Conservation (phyloP, 2,888 invertebrate genomes). For the Nezara viridula region DNA sequence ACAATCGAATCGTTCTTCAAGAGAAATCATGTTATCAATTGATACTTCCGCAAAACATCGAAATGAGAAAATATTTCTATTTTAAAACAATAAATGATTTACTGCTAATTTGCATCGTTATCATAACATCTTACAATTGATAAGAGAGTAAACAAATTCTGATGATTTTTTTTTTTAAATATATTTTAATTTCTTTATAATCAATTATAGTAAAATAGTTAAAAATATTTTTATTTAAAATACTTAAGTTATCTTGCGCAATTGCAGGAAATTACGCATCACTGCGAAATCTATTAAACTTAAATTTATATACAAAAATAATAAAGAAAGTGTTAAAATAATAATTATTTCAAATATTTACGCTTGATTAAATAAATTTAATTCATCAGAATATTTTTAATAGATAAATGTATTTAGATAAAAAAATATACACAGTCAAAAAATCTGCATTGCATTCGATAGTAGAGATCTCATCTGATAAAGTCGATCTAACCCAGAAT, state of each 20-base stretch:
- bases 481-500: neutral
- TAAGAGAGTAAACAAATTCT: neutral
- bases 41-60: neutral
- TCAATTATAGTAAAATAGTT: too few species aligned
- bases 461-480: neutral
- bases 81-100: neutral
- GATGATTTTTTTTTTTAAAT: neutral
- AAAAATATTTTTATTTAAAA: too few species aligned
- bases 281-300: neutral
- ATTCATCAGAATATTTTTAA: neutral
- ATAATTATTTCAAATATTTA: neutral
- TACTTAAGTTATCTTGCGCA: neutral
- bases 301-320: neutral
- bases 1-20: neutral
- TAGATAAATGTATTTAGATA: neutral
- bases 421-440: too few species aligned
- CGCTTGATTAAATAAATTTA: neutral
- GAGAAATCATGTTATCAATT: neutral
- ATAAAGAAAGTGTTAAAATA: neutral
- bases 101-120: neutral
- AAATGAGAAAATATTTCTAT: neutral
- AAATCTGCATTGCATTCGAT: neutral
- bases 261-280: neutral
- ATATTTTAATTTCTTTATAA: too few species aligned
- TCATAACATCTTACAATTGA: neutral